A percentile compares a stretch with the other conserved stretches of the same genome.
These are phyloP conservation scores for Cantharis lateralis DNA, from an alignment of 2,888 invertebrate species.

Conservation along the genomic window DNA sequence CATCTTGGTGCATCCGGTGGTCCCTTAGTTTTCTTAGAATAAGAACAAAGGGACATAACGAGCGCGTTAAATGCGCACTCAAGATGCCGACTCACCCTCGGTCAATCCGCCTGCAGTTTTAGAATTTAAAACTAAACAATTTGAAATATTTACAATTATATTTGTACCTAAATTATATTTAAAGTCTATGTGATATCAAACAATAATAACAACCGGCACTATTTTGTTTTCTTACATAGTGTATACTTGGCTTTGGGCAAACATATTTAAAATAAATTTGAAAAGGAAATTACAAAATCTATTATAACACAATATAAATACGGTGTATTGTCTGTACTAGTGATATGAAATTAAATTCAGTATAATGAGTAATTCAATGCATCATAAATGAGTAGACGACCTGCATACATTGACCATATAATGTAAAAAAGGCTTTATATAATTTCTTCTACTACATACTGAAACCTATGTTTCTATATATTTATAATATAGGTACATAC, in stretches of 20 bases:
- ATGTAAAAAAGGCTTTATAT: not conserved
- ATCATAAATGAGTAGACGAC: conserved; percentile 8
- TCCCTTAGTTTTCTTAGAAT: too few species aligned
- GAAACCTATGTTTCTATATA: not conserved
- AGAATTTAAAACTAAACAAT: too few species aligned
- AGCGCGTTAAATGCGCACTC: too few species aligned
- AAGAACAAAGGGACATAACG: too few species aligned
- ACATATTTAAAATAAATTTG: not conserved
- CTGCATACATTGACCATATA: conserved; percentile 1
- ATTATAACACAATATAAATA: not conserved
- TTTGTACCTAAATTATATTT: too few species aligned
- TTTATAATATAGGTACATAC: not conserved
- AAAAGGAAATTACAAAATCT: not conserved
- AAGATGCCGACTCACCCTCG: too few species aligned
- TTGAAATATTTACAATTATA: too few species aligned
- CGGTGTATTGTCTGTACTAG: not conserved
- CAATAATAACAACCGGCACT: not conserved
- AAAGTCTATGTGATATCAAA: too few species aligned
- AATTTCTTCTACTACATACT: not conserved
- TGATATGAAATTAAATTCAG: conserved; percentile 6
- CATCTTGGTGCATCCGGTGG: too few species aligned
- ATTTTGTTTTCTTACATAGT: not conserved
- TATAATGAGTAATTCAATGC: not conserved
- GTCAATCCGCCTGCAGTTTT: too few species aligned
- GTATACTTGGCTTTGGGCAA: not conserved